Evolutionary conservation across 2,888 invertebrate species (phyloP).

Genomic region (Polyommatus icarus): DNA sequence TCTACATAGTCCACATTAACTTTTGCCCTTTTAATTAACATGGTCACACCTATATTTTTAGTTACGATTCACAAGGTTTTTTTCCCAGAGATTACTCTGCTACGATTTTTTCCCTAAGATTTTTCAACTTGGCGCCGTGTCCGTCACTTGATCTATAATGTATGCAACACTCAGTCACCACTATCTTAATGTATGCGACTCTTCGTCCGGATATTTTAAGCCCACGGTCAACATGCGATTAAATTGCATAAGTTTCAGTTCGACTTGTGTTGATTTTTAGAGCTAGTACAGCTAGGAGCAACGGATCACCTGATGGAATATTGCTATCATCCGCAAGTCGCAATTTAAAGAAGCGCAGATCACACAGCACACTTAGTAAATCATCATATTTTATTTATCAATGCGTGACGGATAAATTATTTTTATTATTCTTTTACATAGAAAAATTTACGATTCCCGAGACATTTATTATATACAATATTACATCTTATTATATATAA

Average conservation of each 20-base stretch:
- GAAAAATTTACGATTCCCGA: no score
- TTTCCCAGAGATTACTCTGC: no score
- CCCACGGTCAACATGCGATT: slow-evolving; percentile 1
- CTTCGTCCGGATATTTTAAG: slow-evolving; percentile 12
- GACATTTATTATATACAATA: no score
- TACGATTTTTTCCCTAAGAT: not conserved
- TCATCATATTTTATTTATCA: not conserved
- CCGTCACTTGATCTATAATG: not conserved
- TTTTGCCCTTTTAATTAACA: not conserved
- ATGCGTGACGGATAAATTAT: no score
- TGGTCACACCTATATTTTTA: no score
- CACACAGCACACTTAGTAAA: not conserved
- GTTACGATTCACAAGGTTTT: not conserved
- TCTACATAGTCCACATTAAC: not conserved
- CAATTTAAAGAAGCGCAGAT: not conserved
- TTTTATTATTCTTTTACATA: no score
- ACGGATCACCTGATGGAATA: no score
- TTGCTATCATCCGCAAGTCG: no score
- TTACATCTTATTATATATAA: no score
- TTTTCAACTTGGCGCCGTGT: not conserved
- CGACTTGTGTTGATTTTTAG: not conserved
- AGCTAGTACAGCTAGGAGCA: no score
- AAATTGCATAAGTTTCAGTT: not conserved
- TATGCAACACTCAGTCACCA: slow-evolving; percentile 1
- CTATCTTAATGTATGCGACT: slow-evolving; percentile 2